These are phyloP conservation scores for Pemphredon lugubris DNA, from an alignment of 2,888 invertebrate species.

Conservation along the genomic window DNA sequence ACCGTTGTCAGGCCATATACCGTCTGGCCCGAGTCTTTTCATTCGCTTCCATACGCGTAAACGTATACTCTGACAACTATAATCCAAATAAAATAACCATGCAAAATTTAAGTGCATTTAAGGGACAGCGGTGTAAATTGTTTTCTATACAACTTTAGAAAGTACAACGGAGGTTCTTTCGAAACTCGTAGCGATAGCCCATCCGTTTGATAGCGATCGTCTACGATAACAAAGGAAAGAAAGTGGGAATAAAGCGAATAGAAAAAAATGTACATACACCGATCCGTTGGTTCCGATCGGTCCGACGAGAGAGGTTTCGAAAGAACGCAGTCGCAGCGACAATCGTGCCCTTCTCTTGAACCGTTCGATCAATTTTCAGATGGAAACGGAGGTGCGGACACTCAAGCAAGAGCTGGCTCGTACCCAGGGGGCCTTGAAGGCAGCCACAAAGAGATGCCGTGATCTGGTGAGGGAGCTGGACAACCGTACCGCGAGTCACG, in stretches of 20 bases:
- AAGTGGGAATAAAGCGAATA: no score
- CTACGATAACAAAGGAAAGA: no score
- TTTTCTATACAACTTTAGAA: no score
- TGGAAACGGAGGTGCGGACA: conserved; percentile 84
- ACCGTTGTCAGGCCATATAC: conserved; percentile 11
- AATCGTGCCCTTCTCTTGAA: background rate
- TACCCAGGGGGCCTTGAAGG: conserved; percentile 86
- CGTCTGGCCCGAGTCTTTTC: conserved; percentile 12
- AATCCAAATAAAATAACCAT: background rate
- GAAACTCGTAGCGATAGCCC: no score
- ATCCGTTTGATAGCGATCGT: no score
- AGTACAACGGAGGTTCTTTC: no score
- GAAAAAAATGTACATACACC: no score
- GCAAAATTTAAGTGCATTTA: no score
- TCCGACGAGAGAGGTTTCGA: no score
- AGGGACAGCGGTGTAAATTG: no score
- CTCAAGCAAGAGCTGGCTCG: conserved; percentile 85
- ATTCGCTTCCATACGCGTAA: conserved; percentile 11
- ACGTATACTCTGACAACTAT: background rate
- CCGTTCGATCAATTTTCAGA: conserved; percentile 82
- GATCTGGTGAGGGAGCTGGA: conserved; percentile 84
- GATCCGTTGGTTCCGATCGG: no score
- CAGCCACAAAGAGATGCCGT: conserved; percentile 85
- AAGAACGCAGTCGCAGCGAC: no score
- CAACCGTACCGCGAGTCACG: conserved; percentile 71